Conservation (phyloP, 2,113 vertebrate genomes). For the Hydrochoerus hydrochaeris region DNA sequence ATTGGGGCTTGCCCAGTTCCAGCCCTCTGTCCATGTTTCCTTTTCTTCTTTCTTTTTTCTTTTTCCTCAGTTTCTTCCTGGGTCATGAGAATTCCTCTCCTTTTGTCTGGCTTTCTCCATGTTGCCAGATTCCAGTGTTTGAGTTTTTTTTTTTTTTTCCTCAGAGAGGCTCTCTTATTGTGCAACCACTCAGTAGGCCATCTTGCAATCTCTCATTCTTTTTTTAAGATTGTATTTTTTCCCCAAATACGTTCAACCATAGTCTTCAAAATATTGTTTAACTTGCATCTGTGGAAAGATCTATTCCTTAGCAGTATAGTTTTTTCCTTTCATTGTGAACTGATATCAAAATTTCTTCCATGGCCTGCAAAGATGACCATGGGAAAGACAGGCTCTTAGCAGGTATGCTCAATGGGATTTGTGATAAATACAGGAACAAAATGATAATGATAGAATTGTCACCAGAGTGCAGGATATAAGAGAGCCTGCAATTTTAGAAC, state of each 20-base stretch:
- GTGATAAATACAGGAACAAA: neutral
- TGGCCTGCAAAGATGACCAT: neutral
- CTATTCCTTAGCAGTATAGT: slow-evolving; percentile 16
- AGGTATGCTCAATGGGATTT: neutral
- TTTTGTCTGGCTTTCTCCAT: too few species aligned
- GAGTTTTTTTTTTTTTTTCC: too few species aligned
- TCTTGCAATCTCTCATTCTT: too few species aligned
- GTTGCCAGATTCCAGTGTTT: too few species aligned
- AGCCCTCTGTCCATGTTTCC: too few species aligned
- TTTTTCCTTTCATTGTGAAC: neutral
- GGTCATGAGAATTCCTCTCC: too few species aligned
- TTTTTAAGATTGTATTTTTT: neutral
- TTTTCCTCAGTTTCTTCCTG: too few species aligned
- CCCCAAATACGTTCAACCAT: neutral
- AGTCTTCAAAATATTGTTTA: neutral
- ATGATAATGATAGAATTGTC: neutral
- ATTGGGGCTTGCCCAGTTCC: too few species aligned
- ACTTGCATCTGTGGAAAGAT: neutral
- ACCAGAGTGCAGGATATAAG: neutral
- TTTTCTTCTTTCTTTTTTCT: too few species aligned
- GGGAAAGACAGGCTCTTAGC: neutral
- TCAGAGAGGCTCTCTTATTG: too few species aligned
- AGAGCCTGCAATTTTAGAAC: neutral
- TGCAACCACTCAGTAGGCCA: too few species aligned
- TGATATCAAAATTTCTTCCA: slow-evolving; percentile 35